phyloP scores from a whole-genome alignment of 2,888 invertebrate genomes.

The Oligia latruncula region DNA sequence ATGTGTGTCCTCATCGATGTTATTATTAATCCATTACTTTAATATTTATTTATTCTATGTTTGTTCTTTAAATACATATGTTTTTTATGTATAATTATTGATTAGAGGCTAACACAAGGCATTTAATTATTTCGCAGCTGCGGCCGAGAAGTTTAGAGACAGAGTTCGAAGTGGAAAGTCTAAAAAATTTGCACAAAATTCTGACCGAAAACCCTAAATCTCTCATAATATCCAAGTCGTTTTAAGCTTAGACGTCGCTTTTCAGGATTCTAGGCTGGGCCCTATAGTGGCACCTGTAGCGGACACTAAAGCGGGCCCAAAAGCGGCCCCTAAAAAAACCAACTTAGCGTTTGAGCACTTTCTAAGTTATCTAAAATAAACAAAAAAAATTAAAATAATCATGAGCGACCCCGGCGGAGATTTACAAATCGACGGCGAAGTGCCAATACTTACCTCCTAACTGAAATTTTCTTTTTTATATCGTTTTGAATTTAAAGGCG shows the following conservation, averaged over 20 bases:
- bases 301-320: background rate
- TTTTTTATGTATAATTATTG: slow-evolving; percentile 17
- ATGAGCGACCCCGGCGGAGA: no score
- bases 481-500: no score
- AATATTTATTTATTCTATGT: slow-evolving; percentile 40
- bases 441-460: no score
- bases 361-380: background rate
- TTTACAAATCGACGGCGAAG: no score
- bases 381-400: background rate
- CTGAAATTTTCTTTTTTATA: no score
- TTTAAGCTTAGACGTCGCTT: background rate
- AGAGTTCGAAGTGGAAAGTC: background rate
- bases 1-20: slow-evolving; percentile 49
- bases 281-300: background rate
- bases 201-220: background rate
- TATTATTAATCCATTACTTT: slow-evolving; percentile 11
- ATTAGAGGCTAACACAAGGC: background rate
- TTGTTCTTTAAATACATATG: background rate
- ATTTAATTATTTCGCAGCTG: background rate
- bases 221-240: background rate
- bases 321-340: background rate
- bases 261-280: background rate
- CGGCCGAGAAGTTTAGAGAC: background rate
- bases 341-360: background rate
- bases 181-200: background rate